Evolutionary conservation across 2,113 vertebrate species (phyloP).

Genomic region (Numenius arquata): DNA sequence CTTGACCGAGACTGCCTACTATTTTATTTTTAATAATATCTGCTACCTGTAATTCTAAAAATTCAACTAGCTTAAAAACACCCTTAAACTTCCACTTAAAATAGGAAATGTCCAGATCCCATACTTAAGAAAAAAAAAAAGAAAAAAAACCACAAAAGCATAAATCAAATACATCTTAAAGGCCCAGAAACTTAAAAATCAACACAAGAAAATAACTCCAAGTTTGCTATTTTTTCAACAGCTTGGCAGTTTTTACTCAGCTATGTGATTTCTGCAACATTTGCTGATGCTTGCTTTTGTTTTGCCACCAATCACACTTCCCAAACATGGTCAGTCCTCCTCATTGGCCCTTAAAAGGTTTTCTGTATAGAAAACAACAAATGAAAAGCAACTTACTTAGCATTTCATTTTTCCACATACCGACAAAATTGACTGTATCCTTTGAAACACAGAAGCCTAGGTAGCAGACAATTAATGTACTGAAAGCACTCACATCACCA

Average conservation of each 20-base stretch:
- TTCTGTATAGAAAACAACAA: not conserved
- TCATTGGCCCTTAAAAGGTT: not conserved
- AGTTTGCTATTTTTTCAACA: not conserved
- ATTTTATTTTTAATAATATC: not conserved
- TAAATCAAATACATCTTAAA: not conserved
- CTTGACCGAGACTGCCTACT: not conserved
- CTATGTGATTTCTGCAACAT: not conserved
- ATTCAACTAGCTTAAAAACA: not conserved
- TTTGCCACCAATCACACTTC: accelerated
- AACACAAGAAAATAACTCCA: not conserved
- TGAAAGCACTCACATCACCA: not conserved
- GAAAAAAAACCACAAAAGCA: not conserved
- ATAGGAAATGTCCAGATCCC: not conserved
- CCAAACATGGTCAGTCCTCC: not conserved
- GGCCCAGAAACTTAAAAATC: not conserved
- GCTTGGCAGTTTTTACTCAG: not conserved
- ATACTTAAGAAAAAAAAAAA: accelerated
- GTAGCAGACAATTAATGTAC: not conserved
- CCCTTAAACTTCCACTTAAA: not conserved
- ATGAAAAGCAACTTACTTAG: not conserved
- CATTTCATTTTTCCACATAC: not conserved
- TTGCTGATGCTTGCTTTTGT: not conserved
- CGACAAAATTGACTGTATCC: not conserved
- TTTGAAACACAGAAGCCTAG: not conserved
- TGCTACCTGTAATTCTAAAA: not conserved